These are phyloP conservation scores for Cercopithecus petaurista DNA, from an alignment of 2,797 vertebrate species.

Conservation along the genomic window DNA sequence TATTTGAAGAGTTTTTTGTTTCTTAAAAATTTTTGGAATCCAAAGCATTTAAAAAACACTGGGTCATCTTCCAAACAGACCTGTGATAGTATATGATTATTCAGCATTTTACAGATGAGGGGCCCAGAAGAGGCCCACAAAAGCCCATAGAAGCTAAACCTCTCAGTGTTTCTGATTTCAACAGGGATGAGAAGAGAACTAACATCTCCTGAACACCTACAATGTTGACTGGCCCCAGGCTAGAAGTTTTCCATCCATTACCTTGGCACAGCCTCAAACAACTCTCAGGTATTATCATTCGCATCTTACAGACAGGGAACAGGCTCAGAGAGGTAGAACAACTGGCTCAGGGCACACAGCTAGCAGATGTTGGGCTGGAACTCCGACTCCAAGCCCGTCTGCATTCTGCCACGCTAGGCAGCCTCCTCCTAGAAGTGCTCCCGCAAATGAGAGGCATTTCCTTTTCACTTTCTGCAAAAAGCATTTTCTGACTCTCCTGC, in stretches of 20 bases:
- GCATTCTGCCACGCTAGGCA: neutral
- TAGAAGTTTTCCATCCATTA: slow-evolving; percentile 12
- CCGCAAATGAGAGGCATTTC: neutral
- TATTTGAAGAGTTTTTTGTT: slow-evolving; percentile 70
- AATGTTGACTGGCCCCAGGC: slow-evolving; percentile 14
- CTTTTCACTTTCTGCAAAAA: neutral
- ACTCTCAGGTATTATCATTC: slow-evolving; percentile 19
- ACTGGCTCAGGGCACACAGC: slow-evolving; percentile 31
- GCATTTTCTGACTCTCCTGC: neutral
- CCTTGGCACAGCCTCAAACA: slow-evolving; percentile 45
- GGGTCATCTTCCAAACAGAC: slow-evolving; percentile 78
- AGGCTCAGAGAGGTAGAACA: slow-evolving; percentile 22
- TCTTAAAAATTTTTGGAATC: slow-evolving; percentile 57
- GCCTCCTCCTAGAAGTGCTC: neutral
- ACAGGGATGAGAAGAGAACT: slow-evolving; percentile 47
- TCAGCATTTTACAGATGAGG: slow-evolving; percentile 65
- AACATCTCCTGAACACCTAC: slow-evolving; percentile 17
- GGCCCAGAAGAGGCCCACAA: slow-evolving; percentile 46
- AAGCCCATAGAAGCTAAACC: slow-evolving; percentile 52
- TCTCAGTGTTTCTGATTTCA: slow-evolving; percentile 30
- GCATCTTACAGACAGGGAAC: slow-evolving; percentile 44
- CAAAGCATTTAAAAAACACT: slow-evolving; percentile 79
- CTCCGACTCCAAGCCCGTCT: neutral
- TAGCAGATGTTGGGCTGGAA: neutral
- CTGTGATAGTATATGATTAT: slow-evolving; percentile 69